A percentile compares a stretch with the other conserved stretches of the same genome.
These are phyloP conservation scores for Trichonephila inaurata DNA, from an alignment of 1,140 invertebrate species.

Conservation along the genomic window DNA sequence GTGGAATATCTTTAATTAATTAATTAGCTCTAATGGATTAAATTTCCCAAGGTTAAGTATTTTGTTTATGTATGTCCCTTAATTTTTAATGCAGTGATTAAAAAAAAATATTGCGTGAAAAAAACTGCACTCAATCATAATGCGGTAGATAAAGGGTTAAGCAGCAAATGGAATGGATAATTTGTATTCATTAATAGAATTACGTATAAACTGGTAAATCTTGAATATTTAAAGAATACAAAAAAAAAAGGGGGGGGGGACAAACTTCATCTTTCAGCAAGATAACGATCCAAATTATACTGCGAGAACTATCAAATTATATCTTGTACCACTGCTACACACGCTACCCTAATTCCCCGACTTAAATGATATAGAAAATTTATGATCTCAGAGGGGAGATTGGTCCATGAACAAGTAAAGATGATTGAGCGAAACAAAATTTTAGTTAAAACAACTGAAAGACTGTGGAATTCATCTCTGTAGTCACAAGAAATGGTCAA, in stretches of 20 bases:
- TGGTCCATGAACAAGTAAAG: not conserved
- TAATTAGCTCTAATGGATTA: no score
- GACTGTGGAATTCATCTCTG: not conserved
- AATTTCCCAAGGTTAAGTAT: no score
- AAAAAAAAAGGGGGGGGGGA: no score
- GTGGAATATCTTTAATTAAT: no score
- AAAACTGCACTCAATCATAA: no score
- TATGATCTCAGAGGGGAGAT: not conserved
- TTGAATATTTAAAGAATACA: not conserved
- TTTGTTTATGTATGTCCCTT: no score
- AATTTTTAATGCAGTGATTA: no score
- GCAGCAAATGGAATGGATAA: not conserved
- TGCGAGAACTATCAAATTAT: not conserved
- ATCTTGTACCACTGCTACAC: not conserved
- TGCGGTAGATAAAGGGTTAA: no score
- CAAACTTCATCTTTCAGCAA: not conserved
- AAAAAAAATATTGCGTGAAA: no score
- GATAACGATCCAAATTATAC: not conserved
- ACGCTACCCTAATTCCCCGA: not conserved
- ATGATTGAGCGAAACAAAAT: not conserved
- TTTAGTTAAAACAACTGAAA: not conserved
- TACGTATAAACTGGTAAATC: not conserved
- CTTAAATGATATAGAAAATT: not conserved
- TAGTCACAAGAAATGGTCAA: not conserved
- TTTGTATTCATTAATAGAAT: not conserved